phyloP scores from a whole-genome alignment of 2,113 vertebrate genomes.

The Apistogramma diplotaenia region DNA sequence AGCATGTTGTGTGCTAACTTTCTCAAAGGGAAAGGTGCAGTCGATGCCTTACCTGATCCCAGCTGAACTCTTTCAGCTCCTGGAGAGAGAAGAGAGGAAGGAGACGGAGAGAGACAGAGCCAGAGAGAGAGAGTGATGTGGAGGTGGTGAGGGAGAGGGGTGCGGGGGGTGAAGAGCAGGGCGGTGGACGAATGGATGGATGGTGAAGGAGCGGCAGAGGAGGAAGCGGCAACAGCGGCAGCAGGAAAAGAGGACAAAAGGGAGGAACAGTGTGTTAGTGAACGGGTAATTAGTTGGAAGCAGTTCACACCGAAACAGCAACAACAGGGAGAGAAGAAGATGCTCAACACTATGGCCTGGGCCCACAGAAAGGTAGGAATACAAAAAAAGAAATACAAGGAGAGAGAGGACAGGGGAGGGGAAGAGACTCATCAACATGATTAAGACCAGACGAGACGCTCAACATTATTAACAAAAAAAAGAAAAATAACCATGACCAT shows the following conservation, averaged over 20 bases:
- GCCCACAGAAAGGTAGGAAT: conserved; percentile 56
- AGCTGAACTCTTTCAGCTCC: conserved; percentile 93
- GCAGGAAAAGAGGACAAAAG: conserved; percentile 69
- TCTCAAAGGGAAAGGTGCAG: neutral
- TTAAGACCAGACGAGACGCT: conserved; percentile 40
- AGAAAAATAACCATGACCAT: neutral
- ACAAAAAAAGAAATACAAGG: conserved; percentile 35
- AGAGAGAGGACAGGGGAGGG: conserved; percentile 47
- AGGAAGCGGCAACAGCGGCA: conserved; percentile 49
- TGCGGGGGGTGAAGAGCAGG: conserved; percentile 31
- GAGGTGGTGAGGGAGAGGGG: conserved; percentile 44
- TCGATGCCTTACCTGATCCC: conserved; percentile 85
- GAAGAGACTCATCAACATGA: conserved; percentile 66
- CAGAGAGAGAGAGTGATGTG: conserved; percentile 48
- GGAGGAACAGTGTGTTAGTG: conserved; percentile 82
- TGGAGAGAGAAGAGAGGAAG: conserved; percentile 61
- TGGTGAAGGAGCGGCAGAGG: conserved; percentile 66
- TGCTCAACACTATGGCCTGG: conserved; percentile 73
- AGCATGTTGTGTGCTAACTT: neutral
- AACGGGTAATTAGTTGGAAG: conserved; percentile 80
- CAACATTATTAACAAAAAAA: conserved; percentile 12
- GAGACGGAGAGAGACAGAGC: conserved; percentile 53
- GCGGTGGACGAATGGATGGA: conserved; percentile 46
- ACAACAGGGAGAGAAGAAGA: conserved; percentile 71
- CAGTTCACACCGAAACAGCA: conserved; percentile 74